Evolutionary conservation across 2,888 invertebrate genomes (phyloP), one percentile per base, ranked within the genome.

Genomic region (Thumatha senex): DNA sequence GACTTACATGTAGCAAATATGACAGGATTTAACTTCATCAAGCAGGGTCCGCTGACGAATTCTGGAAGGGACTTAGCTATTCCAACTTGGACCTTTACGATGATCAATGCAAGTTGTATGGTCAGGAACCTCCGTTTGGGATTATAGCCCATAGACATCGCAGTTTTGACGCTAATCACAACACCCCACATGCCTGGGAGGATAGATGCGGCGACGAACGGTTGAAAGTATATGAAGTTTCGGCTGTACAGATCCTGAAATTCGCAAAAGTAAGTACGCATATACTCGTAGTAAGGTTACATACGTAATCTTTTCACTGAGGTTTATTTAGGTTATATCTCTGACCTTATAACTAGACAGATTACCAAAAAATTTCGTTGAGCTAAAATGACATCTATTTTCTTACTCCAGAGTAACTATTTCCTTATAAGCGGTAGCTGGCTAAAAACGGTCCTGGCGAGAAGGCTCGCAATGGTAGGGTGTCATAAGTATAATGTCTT

Each of bases 141-240:
- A 69, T 51, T 88, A 74, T 71, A 86, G 67, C 74, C 95, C 50
- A 82, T 92, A 0, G 72, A 51, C 52, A 77, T 80, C 0, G 80
- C 81, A 0, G 80, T 80, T 0, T 92, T 90, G 15, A 94, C 92
- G 4, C 93, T 89, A 93, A 95, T 94, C 34, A 93, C 92, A 72
- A 95, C 91, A 0, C 94, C 94, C 93, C 95, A 96, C 40, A 95
- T 89, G 11, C 94, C 95, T 24, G 93, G 82, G 7, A 95, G 80
- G 54, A 96, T 95, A 7, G 95, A 95, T 1, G 89, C 80, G 2
- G 93, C 90, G 35, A 94, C 89, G 39, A 95, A 79, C 0, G 95
- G 94, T 78, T 95, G 95, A 49, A 95, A 82, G 76, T 93, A 95
- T 67, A 93, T 77, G 72, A 94, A 93, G 70, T 92, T 92, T 9